Evolutionary conservation across 2,113 vertebrate genomes (phyloP).

Genomic region (Psammodynastes pulverulentus): DNA sequence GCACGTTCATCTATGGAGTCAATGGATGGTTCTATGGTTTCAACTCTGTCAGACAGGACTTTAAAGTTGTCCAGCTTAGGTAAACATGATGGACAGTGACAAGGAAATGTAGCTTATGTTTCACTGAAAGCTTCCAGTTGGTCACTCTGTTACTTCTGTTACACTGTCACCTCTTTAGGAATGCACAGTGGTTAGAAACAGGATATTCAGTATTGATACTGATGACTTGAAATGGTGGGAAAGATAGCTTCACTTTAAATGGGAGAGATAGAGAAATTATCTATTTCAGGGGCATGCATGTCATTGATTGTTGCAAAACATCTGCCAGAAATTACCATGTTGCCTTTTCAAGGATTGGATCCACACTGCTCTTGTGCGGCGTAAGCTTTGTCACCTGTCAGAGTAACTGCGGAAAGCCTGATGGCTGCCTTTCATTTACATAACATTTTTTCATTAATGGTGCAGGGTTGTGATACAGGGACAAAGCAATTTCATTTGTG

Average conservation of each 20-base stretch:
- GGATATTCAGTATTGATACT: not conserved
- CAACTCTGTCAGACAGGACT: too few species aligned
- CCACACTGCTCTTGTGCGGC: not conserved
- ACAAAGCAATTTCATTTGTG: slow-evolving; percentile 51
- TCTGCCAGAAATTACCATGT: not conserved
- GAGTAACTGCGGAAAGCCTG: slow-evolving; percentile 14
- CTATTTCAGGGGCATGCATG: not conserved
- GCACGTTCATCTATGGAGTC: too few species aligned
- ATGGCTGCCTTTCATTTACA: slow-evolving; percentile 31
- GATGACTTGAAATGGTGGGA: not conserved
- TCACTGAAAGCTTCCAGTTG: not conserved
- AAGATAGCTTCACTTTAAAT: not conserved
- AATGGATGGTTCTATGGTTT: too few species aligned
- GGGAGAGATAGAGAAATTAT: not conserved
- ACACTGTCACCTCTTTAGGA: not conserved
- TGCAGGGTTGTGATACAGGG: slow-evolving; percentile 45
- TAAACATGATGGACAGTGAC: too few species aligned
- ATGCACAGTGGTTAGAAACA: not conserved
- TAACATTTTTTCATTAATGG: slow-evolving; percentile 33
- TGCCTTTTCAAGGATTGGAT: not conserved
- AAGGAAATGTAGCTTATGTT: too few species aligned
- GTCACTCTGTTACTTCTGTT: not conserved
- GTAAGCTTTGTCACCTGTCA: slow-evolving; percentile 2
- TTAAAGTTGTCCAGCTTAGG: too few species aligned
- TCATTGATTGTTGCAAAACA: not conserved